A percentile compares a stretch with the other conserved stretches of the same genome.
These are phyloP conservation scores for Sciaenops ocellatus DNA, from an alignment of 2,797 vertebrate species.

Conservation along the genomic window DNA sequence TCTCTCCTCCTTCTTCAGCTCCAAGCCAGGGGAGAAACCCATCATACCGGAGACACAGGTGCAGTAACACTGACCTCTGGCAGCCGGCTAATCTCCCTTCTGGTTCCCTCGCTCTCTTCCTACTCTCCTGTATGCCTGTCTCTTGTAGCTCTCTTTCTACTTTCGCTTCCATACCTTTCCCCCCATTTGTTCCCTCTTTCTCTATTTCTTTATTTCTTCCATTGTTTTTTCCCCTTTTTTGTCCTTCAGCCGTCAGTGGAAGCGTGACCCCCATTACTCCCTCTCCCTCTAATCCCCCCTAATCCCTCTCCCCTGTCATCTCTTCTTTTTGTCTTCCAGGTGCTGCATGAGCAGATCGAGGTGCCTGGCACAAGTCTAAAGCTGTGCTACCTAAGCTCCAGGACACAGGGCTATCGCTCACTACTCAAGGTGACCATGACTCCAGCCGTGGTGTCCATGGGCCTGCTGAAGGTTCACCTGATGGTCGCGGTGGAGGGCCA, in stretches of 20 bases:
- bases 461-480: slow-evolving; percentile 96
- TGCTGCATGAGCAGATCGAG: slow-evolving; percentile 98
- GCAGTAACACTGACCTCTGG: slow-evolving; percentile 81
- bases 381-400: slow-evolving; percentile 96
- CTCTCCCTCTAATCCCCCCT: slow-evolving; percentile 74
- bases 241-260: slow-evolving; percentile 83
- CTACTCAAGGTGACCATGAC: slow-evolving; percentile 99
- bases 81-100: slow-evolving; percentile 79
- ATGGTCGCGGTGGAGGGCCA: slow-evolving; percentile 99
- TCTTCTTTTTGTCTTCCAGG: slow-evolving; percentile 86
- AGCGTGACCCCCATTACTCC: slow-evolving; percentile 82
- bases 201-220: slow-evolving; percentile 72
- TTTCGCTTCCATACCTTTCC: slow-evolving; percentile 63
- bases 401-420: slow-evolving; percentile 94
- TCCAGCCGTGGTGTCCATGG: slow-evolving; percentile 94
- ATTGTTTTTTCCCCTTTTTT: slow-evolving; percentile 77
- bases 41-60: slow-evolving; percentile 99
- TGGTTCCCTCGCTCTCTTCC: slow-evolving; percentile 73
- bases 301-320: slow-evolving; percentile 76
- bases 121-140: slow-evolving; percentile 65
- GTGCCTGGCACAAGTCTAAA: slow-evolving; percentile 93
- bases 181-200: slow-evolving; percentile 62
- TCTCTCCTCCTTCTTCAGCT: slow-evolving; percentile 98
- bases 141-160: slow-evolving; percentile 66
- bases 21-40: slow-evolving; percentile 91